Evolutionary conservation across 2,797 vertebrate genomes (phyloP).

Genomic region (Peromyscus eremicus): DNA sequence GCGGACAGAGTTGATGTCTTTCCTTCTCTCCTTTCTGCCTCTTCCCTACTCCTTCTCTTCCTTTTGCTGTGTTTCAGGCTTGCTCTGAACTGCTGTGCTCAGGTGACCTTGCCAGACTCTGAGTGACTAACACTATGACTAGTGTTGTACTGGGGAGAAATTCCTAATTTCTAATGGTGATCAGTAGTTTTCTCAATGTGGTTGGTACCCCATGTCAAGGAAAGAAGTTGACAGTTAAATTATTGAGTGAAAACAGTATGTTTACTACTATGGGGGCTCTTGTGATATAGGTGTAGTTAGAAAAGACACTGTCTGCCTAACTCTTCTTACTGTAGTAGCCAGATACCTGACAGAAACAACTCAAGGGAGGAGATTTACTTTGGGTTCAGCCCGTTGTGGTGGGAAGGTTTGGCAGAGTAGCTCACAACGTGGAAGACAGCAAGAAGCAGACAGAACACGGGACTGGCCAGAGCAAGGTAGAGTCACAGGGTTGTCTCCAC

Average conservation of each 20-base stretch:
- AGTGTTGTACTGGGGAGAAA: neutral
- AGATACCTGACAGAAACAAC: neutral
- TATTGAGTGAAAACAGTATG: neutral
- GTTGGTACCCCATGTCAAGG: neutral
- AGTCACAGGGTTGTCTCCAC: neutral
- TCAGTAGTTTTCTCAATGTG: neutral
- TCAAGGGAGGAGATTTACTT: neutral
- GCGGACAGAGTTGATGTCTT: neutral
- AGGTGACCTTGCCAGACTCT: neutral
- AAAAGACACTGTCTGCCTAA: neutral
- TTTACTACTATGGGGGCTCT: neutral
- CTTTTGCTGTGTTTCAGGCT: neutral
- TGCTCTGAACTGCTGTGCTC: neutral
- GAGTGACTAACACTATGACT: neutral
- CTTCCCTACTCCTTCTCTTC: neutral
- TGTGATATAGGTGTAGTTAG: neutral
- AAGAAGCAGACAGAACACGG: neutral
- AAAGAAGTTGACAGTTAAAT: constrained; percentile 4
- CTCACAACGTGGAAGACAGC: neutral
- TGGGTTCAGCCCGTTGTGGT: neutral
- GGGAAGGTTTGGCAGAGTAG: neutral
- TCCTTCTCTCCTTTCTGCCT: neutral
- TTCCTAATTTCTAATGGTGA: neutral
- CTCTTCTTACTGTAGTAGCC: neutral
- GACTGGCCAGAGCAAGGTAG: neutral